Evolutionary conservation across 2,888 invertebrate genomes (phyloP).

Genomic region (Gnatocerus cornutus): DNA sequence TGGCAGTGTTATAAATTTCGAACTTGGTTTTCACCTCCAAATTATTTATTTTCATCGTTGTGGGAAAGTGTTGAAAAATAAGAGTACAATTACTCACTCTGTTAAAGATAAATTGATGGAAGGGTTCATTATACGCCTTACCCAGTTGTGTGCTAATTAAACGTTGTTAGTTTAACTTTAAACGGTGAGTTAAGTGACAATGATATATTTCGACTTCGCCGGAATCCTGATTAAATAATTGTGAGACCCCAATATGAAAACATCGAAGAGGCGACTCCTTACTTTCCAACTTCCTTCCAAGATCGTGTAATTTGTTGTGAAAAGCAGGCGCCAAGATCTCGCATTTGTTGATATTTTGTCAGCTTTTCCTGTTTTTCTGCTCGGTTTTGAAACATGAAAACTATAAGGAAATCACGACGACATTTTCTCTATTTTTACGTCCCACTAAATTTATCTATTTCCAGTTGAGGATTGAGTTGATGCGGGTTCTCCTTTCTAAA

Average conservation of each 20-base stretch:
- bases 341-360: no score
- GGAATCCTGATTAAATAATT: slow-evolving; percentile 14
- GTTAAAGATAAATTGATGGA: slow-evolving; percentile 17
- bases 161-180: slow-evolving; percentile 20
- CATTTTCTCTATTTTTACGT: slow-evolving; percentile 12
- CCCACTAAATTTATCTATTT: slow-evolving; percentile 16
- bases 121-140: slow-evolving; percentile 11
- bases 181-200: slow-evolving; percentile 15
- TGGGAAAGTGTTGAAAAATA: not conserved
- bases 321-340: no score
- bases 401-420: not conserved
- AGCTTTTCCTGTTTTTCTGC: no score
- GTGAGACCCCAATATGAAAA: not conserved
- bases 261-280: not conserved
- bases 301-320: no score
- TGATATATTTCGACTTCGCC: not conserved
- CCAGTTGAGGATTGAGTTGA: slow-evolving; percentile 18
- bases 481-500: slow-evolving; percentile 14
- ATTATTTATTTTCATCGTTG: no score
- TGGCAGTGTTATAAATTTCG: no score
- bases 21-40: no score
- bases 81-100: slow-evolving; percentile 1
- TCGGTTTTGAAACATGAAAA: no score
- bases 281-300: no score
- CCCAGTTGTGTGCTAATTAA: slow-evolving; percentile 16